Percentiles rank a stretch among this genome's conserved stretches.
These are phyloP conservation scores for Drosophila borealis DNA, from an alignment of 2,888 invertebrate species.

Conservation along the genomic window DNA sequence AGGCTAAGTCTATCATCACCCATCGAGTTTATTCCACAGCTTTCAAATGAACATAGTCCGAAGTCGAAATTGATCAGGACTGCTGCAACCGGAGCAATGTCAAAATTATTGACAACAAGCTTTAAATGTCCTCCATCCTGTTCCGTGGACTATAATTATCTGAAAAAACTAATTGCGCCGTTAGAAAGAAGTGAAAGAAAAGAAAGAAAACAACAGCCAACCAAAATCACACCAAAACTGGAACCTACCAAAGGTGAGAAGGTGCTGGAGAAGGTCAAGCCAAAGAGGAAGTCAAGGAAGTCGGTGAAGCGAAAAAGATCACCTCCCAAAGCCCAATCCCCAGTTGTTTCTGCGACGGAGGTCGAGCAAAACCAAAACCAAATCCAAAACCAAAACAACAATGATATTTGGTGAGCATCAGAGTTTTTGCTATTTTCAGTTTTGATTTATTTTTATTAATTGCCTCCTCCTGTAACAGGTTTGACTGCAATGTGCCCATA, in stretches of 20 bases:
- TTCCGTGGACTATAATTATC: background rate
- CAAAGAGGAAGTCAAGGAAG: conserved; percentile 23
- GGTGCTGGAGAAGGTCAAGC: conserved; percentile 9
- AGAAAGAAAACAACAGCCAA: background rate
- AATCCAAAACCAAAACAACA: background rate
- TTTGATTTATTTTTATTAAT: background rate
- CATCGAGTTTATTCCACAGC: too few species aligned
- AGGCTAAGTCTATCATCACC: too few species aligned
- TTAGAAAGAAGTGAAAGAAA: background rate
- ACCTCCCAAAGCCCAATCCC: too few species aligned
- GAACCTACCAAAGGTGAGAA: background rate
- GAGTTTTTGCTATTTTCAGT: too few species aligned
- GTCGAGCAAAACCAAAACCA: background rate
- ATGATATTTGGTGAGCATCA: conserved; percentile 54
- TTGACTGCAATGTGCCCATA: conserved; percentile 66
- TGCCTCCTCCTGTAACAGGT: conserved; percentile 26
- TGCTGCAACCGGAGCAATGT: too few species aligned
- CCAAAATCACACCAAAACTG: background rate
- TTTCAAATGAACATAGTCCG: too few species aligned
- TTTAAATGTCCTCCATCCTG: too few species aligned
- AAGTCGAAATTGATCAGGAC: too few species aligned
- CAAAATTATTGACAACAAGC: too few species aligned
- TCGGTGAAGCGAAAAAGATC: background rate
- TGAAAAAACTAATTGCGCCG: background rate
- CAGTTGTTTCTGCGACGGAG: too few species aligned